A percentile compares a stretch with the other conserved stretches of the same genome.
These are phyloP conservation scores for Cerastis leucographa DNA, from an alignment of 2,888 invertebrate species.

Conservation along the genomic window DNA sequence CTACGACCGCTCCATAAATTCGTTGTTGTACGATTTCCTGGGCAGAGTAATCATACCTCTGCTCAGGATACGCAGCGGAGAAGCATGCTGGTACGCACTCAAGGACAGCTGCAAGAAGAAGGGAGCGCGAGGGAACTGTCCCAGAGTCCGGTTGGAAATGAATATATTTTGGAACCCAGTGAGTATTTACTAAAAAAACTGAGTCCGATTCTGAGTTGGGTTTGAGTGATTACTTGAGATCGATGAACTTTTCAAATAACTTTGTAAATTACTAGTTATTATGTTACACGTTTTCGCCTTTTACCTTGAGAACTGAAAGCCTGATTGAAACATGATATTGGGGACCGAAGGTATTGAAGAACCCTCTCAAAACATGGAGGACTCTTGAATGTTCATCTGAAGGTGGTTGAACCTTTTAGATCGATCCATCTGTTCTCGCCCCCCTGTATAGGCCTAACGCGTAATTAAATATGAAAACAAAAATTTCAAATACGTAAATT, in stretches of 20 bases:
- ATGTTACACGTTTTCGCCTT: neutral
- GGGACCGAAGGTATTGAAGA: conserved; percentile 3
- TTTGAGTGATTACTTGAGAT: neutral
- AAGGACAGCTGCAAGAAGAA: conserved; percentile 80
- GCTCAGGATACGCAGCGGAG: conserved; percentile 78
- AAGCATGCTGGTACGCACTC: conserved; percentile 82
- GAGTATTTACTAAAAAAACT: conserved; percentile 64
- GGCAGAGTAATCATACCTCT: conserved; percentile 84
- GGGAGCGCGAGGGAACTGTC: conserved; percentile 83
- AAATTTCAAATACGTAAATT: conserved; percentile 2
- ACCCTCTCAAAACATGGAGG: neutral
- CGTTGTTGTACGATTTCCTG: conserved; percentile 74
- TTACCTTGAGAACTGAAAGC: neutral
- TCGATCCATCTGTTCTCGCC: neutral
- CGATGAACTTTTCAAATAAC: neutral
- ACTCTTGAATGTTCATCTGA: conserved; percentile 26
- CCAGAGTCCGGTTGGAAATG: conserved; percentile 83
- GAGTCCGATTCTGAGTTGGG: neutral
- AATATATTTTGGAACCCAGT: conserved; percentile 84
- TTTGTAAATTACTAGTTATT: neutral
- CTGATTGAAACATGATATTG: conserved; percentile 16
- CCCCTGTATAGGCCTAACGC: neutral
- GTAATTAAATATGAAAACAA: conserved; percentile 15
- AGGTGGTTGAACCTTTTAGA: conserved; percentile 10
- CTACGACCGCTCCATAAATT: conserved; percentile 77